phyloP scores from a whole-genome alignment of 53 echinoderm and acorn worm genomes.

The Antedon mediterranea region DNA sequence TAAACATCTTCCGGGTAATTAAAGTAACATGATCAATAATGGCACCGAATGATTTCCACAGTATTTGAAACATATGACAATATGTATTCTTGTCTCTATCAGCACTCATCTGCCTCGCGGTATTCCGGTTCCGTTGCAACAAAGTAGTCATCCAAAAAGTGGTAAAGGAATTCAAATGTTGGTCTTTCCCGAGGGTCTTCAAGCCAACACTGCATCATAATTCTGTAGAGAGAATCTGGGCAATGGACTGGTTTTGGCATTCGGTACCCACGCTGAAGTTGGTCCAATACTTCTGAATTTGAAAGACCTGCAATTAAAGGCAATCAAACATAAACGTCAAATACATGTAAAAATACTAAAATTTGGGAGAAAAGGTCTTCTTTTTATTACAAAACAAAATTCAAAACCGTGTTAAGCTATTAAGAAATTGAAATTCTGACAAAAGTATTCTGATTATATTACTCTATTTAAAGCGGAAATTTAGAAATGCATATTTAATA shows the following conservation, averaged over 20 bases:
- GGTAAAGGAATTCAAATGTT: conserved; percentile 93
- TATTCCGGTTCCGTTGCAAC: conserved; percentile 81
- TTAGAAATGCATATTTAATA: too few species aligned
- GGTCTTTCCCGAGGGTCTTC: conserved; percentile 49
- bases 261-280: conserved; percentile 74
- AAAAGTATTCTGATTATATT: too few species aligned
- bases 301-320: conserved; percentile 48
- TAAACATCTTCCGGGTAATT: too few species aligned
- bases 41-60: too few species aligned
- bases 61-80: not conserved
- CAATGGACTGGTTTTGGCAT: conserved; percentile 82
- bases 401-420: too few species aligned
- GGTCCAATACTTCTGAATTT: conserved; percentile 57
- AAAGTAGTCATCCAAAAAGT: conserved; percentile 88
- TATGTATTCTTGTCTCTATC: not conserved
- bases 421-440: too few species aligned
- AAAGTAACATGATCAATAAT: too few species aligned
- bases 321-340: too few species aligned
- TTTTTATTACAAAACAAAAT: too few species aligned
- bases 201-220: conserved; percentile 78
- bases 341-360: too few species aligned
- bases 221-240: conserved; percentile 66
- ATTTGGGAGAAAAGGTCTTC: too few species aligned
- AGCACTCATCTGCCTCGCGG: conserved; percentile 64
- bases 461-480: too few species aligned